Evolutionary conservation across 1,140 invertebrate species (phyloP).

Genomic region (Megalopta genalis): DNA sequence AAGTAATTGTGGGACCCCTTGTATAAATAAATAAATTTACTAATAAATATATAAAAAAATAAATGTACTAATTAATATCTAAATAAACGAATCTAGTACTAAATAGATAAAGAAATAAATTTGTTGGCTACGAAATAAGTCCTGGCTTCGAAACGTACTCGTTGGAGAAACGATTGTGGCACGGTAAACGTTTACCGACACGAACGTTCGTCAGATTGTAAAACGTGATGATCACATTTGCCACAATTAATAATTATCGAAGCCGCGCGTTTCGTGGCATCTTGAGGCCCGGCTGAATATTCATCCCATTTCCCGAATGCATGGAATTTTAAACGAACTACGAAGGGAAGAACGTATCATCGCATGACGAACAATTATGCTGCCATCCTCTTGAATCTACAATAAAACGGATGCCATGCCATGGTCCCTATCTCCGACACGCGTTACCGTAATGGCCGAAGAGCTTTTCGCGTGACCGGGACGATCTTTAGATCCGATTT

Average conservation of each 20-base stretch:
- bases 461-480: conserved; percentile 51
- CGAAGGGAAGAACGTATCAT: conserved; percentile 35
- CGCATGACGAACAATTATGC: conserved; percentile 58
- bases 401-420: conserved; percentile 51
- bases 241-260: conserved; percentile 28
- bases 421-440: not conserved
- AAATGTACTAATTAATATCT: too few relatives aligned
- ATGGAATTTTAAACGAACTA: conserved; percentile 60
- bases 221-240: not conserved
- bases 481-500: conserved; percentile 53
- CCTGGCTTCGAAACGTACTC: too few relatives aligned
- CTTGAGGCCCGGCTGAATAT: conserved; percentile 53
- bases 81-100: too few relatives aligned
- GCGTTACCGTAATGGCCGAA: conserved; percentile 23
- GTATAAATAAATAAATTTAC: too few relatives aligned
- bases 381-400: conserved; percentile 53
- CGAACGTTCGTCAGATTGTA: not conserved
- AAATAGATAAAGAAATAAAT: too few relatives aligned
- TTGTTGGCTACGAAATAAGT: too few relatives aligned
- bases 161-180: not conserved
- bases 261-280: not conserved
- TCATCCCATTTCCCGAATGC: conserved; percentile 57
- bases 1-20: too few relatives aligned
- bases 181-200: not conserved
- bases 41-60: too few relatives aligned